Conservation (phyloP, 2,797 vertebrate genomes). For the Hemibagrus guttatus region DNA sequence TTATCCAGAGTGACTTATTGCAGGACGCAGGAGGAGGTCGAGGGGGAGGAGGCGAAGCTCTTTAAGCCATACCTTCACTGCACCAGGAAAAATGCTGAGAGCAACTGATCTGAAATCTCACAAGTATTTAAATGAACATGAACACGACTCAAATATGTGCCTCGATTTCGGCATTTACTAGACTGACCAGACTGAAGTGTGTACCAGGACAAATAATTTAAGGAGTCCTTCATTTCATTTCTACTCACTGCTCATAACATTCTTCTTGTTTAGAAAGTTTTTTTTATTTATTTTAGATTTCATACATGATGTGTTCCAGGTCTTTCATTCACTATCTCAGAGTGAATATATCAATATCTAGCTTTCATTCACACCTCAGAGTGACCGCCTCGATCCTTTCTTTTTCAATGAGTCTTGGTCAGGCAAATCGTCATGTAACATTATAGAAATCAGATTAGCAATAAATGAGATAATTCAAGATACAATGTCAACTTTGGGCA, state of each 20-base stretch:
- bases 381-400: not conserved
- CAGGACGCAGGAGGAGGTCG: conserved; percentile 54
- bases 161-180: not conserved
- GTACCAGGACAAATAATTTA: not conserved
- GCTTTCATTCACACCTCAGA: not conserved
- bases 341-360: no score
- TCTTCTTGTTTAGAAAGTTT: not conserved
- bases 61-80: conserved; percentile 15
- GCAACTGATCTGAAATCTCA: not conserved
- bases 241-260: not conserved
- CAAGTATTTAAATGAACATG: not conserved
- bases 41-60: not conserved
- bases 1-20: conserved; percentile 77
- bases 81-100: conserved; percentile 28
- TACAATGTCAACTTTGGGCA: not conserved
- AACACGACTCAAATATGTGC: not conserved
- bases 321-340: no score
- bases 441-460: not conserved
- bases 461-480: not conserved
- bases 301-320: not conserved
- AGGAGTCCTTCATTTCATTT: not conserved
- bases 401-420: not conserved
- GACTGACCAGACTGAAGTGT: not conserved
- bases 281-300: not conserved
- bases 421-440: not conserved